phyloP scores from a whole-genome alignment of 2,113 vertebrate species.

The Loxodonta africana region DNA sequence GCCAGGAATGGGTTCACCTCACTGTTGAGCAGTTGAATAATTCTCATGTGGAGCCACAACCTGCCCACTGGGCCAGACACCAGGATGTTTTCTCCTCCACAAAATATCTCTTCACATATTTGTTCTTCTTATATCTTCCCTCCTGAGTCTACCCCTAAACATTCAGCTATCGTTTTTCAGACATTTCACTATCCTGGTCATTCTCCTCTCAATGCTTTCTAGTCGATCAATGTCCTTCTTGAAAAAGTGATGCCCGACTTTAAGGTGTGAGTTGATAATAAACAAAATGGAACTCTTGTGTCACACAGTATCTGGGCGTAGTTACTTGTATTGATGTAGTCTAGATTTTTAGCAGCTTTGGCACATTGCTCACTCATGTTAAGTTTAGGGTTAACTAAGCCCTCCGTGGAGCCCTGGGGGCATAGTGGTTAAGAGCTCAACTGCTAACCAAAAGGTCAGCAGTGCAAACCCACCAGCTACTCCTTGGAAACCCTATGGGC shows the following conservation, averaged over 20 bases:
- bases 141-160: not conserved
- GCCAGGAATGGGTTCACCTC: not conserved
- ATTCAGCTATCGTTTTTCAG: not conserved
- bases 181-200: not conserved
- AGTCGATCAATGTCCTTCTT: not conserved
- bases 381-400: not conserved
- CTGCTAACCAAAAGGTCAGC: no score
- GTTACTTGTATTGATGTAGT: not conserved
- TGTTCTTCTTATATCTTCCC: not conserved
- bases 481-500: no score
- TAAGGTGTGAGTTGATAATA: not conserved
- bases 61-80: not conserved
- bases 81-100: not conserved
- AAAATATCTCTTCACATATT: not conserved
- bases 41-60: not conserved
- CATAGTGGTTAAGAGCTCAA: no score
- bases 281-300: not conserved
- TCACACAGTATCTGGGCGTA: not conserved
- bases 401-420: no score
- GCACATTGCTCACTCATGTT: not conserved
- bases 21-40: not conserved
- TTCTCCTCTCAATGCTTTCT: not conserved
- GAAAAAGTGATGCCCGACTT: not conserved
- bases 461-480: no score
- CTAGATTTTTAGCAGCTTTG: conserved; percentile 35